Percentiles rank a stretch among this genome's conserved stretches.
Conservation (phyloP, 2,888 invertebrate genomes). For the Drosophila buzzatii region DNA sequence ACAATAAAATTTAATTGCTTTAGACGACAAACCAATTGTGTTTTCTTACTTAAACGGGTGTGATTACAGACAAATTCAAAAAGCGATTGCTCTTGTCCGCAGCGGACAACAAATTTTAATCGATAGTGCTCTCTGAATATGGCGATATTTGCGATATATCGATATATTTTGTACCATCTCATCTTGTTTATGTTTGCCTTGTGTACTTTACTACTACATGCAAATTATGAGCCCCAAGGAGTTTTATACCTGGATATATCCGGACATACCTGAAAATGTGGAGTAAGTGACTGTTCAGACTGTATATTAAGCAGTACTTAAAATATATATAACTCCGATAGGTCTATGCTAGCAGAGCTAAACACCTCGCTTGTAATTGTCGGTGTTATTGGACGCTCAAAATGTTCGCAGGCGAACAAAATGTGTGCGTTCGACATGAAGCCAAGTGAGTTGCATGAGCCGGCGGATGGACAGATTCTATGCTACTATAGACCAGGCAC, state of each 20-base stretch:
- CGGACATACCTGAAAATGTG: slow-evolving; percentile 70
- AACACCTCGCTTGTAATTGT: slow-evolving; percentile 75
- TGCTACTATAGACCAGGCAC: slow-evolving; percentile 87
- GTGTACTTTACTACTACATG: slow-evolving; percentile 19
- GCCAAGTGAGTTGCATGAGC: slow-evolving; percentile 19
- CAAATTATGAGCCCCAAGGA: slow-evolving; percentile 57
- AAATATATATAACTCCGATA: slow-evolving; percentile 1
- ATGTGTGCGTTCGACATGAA: slow-evolving; percentile 82
- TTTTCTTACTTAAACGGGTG: slow-evolving; percentile 4
- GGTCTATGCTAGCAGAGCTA: slow-evolving; percentile 43
- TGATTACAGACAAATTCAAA: neutral
- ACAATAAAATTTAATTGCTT: slow-evolving; percentile 76
- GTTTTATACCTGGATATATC: slow-evolving; percentile 76
- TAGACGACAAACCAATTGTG: slow-evolving; percentile 43
- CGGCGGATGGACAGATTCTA: slow-evolving; percentile 86
- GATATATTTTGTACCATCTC: slow-evolving; percentile 28
- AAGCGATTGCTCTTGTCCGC: slow-evolving; percentile 14
- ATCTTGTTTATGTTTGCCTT: slow-evolving; percentile 48
- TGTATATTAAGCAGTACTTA: rapidly evolving
- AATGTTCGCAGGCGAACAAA: slow-evolving; percentile 82
- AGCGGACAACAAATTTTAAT: neutral
- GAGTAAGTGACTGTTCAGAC: slow-evolving; percentile 58
- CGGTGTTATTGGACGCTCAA: slow-evolving; percentile 84
- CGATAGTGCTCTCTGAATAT: slow-evolving; percentile 7
- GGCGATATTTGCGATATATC: slow-evolving; percentile 3